phyloP scores from a whole-genome alignment of 2,113 vertebrate species.

The Protomyctophum bolini region DNA sequence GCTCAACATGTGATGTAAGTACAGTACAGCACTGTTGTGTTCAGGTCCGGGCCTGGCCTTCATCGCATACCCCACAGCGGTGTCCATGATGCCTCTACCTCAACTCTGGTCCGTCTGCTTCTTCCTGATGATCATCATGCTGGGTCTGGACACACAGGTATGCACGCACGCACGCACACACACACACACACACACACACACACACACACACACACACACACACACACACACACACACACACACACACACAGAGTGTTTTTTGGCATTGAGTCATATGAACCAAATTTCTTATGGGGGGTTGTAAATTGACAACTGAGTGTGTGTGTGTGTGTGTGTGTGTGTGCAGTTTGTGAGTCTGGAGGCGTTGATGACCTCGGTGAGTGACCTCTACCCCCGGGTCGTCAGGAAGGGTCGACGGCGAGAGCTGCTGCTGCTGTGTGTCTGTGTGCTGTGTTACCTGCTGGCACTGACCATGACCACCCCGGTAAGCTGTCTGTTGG shows the following conservation, averaged over 20 bases:
- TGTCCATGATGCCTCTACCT: conserved; percentile 91
- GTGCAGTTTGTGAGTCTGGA: conserved; percentile 91
- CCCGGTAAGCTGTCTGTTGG: conserved; percentile 68
- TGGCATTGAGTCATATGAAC: no score
- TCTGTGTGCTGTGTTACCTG: conserved; percentile 83
- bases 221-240: background rate
- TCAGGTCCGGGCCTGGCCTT: conserved; percentile 92
- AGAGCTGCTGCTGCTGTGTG: conserved; percentile 84
- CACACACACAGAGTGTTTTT: no score
- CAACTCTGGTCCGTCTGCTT: conserved; percentile 93
- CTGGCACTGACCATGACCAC: conserved; percentile 87
- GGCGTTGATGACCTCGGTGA: conserved; percentile 87
- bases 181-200: background rate
- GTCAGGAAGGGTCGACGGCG: conserved; percentile 82
- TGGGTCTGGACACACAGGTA: conserved; percentile 87
- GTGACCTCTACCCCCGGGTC: conserved; percentile 86
- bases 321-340: no score
- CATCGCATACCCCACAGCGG: conserved; percentile 89
- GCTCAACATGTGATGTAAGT: no score
- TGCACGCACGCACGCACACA: background rate
- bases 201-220: background rate
- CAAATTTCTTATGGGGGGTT: no score
- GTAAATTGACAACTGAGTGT: no score
- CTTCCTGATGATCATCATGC: conserved; percentile 94
- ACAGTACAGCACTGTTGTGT: no score